Evolutionary conservation across 2,113 vertebrate genomes (phyloP).

Genomic region (Rhineura floridana): DNA sequence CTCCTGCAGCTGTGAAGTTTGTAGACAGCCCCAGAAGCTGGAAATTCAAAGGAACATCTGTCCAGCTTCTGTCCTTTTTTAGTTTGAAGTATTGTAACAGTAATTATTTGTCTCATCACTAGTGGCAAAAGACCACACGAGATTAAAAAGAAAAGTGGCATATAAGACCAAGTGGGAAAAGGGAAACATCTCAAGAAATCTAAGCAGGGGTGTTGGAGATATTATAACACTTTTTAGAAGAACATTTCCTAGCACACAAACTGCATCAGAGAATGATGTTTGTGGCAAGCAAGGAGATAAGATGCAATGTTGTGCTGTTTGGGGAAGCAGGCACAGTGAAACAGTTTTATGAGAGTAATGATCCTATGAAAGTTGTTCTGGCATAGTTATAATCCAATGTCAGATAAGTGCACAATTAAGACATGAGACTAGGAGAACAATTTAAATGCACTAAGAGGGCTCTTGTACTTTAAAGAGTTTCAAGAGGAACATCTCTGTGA

Average conservation of each 20-base stretch:
- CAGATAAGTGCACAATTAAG: neutral
- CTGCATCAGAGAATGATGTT: neutral
- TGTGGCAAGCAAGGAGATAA: neutral
- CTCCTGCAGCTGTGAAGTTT: neutral
- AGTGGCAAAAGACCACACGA: neutral
- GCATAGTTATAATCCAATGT: neutral
- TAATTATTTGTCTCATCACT: neutral
- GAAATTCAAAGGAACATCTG: neutral
- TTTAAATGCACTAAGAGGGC: neutral
- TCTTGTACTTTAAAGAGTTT: neutral
- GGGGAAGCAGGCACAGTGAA: neutral
- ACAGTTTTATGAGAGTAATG: neutral
- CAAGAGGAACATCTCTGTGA: too few species aligned
- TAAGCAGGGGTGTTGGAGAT: too few species aligned
- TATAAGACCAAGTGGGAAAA: neutral
- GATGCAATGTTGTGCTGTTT: neutral
- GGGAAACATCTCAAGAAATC: neutral
- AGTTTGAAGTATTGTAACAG: neutral
- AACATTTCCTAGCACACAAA: neutral
- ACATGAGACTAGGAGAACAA: neutral
- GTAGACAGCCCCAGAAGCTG: neutral
- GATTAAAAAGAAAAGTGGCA: neutral
- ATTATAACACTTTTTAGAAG: neutral
- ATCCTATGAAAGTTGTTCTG: neutral
- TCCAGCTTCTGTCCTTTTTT: neutral